phyloP scores from a whole-genome alignment of 2,113 vertebrate species.

The Melanerpes aurifrons region DNA sequence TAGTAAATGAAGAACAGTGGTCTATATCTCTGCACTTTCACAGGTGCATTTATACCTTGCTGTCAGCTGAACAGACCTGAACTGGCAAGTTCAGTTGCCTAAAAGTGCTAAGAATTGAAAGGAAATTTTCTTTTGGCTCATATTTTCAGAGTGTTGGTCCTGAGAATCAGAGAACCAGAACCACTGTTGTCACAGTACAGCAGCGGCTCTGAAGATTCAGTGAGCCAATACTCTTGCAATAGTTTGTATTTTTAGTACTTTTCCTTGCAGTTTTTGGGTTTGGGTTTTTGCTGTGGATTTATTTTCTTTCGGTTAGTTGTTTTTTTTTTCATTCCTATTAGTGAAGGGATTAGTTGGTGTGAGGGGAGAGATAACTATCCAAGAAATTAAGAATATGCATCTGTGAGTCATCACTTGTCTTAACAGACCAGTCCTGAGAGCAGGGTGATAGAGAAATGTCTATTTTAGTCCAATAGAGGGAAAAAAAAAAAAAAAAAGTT shows the following conservation, averaged over 20 bases:
- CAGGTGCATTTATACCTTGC: not conserved
- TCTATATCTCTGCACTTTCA: not conserved
- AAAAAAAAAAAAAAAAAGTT: slow-evolving; percentile 45
- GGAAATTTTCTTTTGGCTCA: not conserved
- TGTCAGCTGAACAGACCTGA: slow-evolving; percentile 19
- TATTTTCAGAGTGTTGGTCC: slow-evolving; percentile 7
- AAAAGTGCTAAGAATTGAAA: not conserved
- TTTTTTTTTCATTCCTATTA: not conserved
- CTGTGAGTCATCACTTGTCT: slow-evolving; percentile 61
- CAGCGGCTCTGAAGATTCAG: not conserved
- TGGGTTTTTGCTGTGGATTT: not conserved
- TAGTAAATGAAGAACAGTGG: not conserved
- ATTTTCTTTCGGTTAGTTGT: not conserved
- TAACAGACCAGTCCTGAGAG: slow-evolving; percentile 65
- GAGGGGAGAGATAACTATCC: slow-evolving; percentile 67
- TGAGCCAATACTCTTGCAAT: slow-evolving; percentile 11
- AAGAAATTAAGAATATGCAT: slow-evolving; percentile 63
- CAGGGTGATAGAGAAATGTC: slow-evolving; percentile 60
- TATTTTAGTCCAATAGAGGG: slow-evolving; percentile 50
- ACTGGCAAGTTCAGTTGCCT: not conserved
- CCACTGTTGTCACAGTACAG: not conserved
- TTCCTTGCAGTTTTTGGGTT: not conserved
- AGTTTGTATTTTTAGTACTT: slow-evolving; percentile 37
- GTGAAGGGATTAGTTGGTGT: slow-evolving; percentile 46
- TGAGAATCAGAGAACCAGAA: slow-evolving; percentile 1